Evolutionary conservation across 2,113 vertebrate species (phyloP).

Genomic region (Condylura cristata): DNA sequence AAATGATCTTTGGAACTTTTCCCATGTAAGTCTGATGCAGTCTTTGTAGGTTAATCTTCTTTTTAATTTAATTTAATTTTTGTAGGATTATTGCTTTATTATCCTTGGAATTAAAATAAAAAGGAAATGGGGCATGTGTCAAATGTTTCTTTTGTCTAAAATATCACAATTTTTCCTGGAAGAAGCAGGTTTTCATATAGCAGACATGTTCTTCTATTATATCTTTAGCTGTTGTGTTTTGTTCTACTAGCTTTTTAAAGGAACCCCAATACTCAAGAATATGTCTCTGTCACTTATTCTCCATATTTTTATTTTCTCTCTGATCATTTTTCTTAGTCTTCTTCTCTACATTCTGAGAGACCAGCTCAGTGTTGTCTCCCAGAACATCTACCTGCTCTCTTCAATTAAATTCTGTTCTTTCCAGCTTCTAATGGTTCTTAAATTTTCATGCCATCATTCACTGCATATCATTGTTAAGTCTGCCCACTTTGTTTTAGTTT

Average conservation of each 20-base stretch:
- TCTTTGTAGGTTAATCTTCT: background rate
- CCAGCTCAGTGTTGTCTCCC: background rate
- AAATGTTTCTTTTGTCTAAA: constrained; percentile 29
- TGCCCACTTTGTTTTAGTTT: background rate
- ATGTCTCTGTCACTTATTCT: background rate
- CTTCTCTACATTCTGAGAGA: background rate
- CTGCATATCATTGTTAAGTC: background rate
- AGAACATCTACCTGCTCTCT: background rate
- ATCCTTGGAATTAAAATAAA: constrained; percentile 24
- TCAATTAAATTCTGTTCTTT: constrained; percentile 17
- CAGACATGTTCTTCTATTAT: constrained; percentile 57
- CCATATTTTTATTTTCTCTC: background rate
- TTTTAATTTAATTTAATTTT: background rate
- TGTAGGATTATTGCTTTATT: background rate
- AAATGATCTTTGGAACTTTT: background rate
- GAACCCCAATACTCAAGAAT: background rate
- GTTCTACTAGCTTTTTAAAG: background rate
- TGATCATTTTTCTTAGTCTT: background rate
- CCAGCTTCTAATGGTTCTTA: background rate
- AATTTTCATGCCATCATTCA: constrained; percentile 20
- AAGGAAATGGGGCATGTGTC: background rate
- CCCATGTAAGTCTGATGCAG: background rate
- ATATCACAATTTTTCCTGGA: constrained; percentile 27
- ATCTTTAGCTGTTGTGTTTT: constrained; percentile 42
- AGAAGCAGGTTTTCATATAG: background rate